Evolutionary conservation across 2,888 invertebrate genomes (phyloP).

Genomic region (Stramonita haemastoma): DNA sequence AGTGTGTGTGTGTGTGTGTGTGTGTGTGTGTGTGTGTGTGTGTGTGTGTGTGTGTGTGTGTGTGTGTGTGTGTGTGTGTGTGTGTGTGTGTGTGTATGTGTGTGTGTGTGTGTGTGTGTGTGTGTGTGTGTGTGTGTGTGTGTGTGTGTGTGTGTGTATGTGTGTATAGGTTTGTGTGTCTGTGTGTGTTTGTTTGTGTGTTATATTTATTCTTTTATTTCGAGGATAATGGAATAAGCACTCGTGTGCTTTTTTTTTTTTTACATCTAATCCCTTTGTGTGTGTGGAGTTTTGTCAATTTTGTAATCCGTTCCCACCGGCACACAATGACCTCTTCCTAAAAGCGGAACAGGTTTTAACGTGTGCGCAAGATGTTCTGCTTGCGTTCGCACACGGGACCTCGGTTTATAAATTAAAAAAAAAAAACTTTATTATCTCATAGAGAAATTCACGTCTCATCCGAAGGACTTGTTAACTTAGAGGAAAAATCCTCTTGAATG

Average conservation of each 20-base stretch:
- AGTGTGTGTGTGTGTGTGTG: neutral
- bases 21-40: neutral
- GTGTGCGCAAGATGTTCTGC: too few species aligned
- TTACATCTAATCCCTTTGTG: too few species aligned
- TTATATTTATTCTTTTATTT: neutral
- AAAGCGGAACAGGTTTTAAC: too few species aligned
- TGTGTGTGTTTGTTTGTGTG: too few species aligned
- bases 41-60: constrained; percentile 18
- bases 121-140: neutral
- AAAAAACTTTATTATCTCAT: neutral
- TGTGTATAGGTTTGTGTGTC: neutral
- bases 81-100: neutral
- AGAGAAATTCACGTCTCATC: neutral
- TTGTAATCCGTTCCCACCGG: too few species aligned
- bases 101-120: neutral
- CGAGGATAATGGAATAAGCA: too few species aligned
- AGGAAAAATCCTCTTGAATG: neutral
- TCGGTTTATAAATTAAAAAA: neutral
- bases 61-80: neutral
- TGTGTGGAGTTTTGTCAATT: too few species aligned
- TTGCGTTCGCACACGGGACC: too few species aligned
- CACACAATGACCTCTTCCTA: too few species aligned
- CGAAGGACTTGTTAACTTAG: neutral
- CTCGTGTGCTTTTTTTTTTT: too few species aligned
- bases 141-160: neutral